Conservation (phyloP, 2,888 invertebrate species). For the Auanema sp. region DNA sequence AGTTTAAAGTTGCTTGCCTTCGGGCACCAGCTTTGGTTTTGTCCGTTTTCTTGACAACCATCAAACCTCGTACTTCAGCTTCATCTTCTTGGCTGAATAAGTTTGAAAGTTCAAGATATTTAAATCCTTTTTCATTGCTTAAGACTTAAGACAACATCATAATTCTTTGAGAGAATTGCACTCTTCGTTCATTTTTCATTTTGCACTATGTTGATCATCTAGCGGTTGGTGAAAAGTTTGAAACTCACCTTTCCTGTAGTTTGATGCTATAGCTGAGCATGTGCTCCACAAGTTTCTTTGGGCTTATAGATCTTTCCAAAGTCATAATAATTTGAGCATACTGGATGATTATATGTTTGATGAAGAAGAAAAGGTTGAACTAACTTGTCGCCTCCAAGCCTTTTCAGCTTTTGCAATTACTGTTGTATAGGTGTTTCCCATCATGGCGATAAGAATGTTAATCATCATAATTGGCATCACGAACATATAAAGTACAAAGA, state of each 20-base stretch:
- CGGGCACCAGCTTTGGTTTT: constrained; percentile 93
- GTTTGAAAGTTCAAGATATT: no score
- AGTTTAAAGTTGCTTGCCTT: constrained; percentile 90
- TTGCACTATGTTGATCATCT: background rate
- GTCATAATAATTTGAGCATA: constrained; percentile 99
- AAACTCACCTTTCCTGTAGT: constrained; percentile 17
- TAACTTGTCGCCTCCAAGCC: constrained; percentile 92
- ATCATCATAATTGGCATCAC: constrained; percentile 93
- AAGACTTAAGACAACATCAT: no score
- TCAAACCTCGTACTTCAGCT: constrained; percentile 73
- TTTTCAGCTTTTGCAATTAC: constrained; percentile 98
- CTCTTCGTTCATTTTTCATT: no score
- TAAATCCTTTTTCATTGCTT: no score
- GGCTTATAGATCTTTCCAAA: constrained; percentile 87
- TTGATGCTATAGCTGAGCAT: constrained; percentile 89
- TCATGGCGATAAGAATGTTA: constrained; percentile 80
- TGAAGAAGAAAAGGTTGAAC: background rate
- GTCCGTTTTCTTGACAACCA: constrained; percentile 95
- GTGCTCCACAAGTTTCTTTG: constrained; percentile 84
- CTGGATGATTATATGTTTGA: constrained; percentile 67
- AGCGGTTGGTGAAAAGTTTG: background rate
- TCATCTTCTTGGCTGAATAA: constrained; percentile 21
- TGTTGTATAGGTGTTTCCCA: constrained; percentile 98
- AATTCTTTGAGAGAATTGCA: constrained; percentile 3
- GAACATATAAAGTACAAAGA: constrained; percentile 90